Evolutionary conservation across 2,888 invertebrate genomes (phyloP).

Genomic region (Deilephila porcellus): DNA sequence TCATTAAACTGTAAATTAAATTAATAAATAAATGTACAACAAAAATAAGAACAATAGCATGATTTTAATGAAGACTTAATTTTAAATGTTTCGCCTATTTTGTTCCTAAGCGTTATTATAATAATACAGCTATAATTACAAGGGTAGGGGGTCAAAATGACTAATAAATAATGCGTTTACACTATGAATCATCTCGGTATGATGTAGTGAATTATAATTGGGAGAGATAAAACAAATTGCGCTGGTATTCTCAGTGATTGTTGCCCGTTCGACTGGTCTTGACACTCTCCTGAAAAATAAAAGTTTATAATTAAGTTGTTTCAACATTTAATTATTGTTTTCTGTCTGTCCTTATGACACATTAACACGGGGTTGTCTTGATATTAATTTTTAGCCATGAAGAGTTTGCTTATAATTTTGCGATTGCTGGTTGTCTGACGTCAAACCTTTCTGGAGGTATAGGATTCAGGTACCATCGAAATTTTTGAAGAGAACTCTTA

Average conservation of each 20-base stretch:
- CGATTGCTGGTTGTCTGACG: too few relatives aligned
- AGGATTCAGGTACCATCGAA: too few relatives aligned
- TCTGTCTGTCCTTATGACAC: too few relatives aligned
- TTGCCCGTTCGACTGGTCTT: constrained; percentile 71
- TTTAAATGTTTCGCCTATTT: constrained; percentile 29
- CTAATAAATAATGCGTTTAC: constrained; percentile 42
- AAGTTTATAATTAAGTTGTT: constrained; percentile 11
- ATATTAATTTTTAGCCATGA: too few relatives aligned
- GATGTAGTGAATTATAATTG: constrained; percentile 61
- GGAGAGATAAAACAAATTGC: constrained; percentile 51
- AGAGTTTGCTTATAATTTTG: too few relatives aligned
- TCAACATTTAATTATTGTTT: too few relatives aligned
- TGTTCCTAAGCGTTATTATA: constrained; percentile 48
- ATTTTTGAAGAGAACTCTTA: too few relatives aligned
- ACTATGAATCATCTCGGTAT: constrained; percentile 77
- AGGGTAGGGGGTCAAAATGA: constrained; percentile 52
- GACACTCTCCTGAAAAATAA: constrained; percentile 86
- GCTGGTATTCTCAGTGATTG: constrained; percentile 59
- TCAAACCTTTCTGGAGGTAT: too few relatives aligned
- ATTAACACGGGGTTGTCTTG: too few relatives aligned
- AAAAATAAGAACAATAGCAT: constrained; percentile 48
- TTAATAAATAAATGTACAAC: constrained; percentile 42
- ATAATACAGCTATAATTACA: constrained; percentile 60
- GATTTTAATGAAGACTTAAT: constrained; percentile 24
- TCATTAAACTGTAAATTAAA: constrained; percentile 36